Base-by-base conservation (phyloP, 2,113 vertebrate genomes). In the Albula goreensis region DNA sequence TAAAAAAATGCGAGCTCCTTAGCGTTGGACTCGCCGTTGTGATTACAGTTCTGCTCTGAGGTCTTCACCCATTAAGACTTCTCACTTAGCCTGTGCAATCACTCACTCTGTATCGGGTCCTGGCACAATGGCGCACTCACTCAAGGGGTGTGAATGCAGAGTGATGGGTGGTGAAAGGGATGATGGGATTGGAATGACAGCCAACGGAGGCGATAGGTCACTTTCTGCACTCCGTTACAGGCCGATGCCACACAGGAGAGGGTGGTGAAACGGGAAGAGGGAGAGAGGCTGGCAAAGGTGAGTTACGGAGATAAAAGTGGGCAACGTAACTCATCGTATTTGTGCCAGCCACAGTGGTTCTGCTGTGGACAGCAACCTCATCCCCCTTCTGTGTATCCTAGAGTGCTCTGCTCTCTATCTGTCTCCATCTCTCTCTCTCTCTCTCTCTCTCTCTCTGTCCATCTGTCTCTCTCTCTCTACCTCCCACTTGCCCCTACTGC, bases 261-360 rank as follows among this genome's bases (percentile, higher is more conserved):
- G 82, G 96, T 90, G 88, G 97, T 99, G 89, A 98, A 97, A 90
- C 94, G 96, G 88, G 98, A 99, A 91, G 97, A 99, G 1, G 97
- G 97, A 2, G 98, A 99, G 93, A 97, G 96, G 88, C 90, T 99
- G 91, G 98, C 97, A 66, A 99, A 97, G 97, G 98, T 99, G 88
- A 52, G 91, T 78, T 70, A 70, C 48, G 17, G 7, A n/a, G 13
- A 8, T 25, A 74, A 8, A 15, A 12, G 12, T 12, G 53, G 31
- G 31, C 31, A 41, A 41, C 31, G 31, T 41, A 41, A 41, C 31
- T 70, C 63, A 25, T 17, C 8, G 0, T n/a, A 8, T 60, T n/a
- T n/a, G 60, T 25, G 22, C 70, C 70, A 74, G 10, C 5, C 19
- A 2, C 10, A 12, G 53, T 56, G 31, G 70, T 70, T 70, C 17